These are phyloP conservation scores for Drosophila sp. DNA, from an alignment of 1,140 invertebrate genomes.

Conservation along the genomic window DNA sequence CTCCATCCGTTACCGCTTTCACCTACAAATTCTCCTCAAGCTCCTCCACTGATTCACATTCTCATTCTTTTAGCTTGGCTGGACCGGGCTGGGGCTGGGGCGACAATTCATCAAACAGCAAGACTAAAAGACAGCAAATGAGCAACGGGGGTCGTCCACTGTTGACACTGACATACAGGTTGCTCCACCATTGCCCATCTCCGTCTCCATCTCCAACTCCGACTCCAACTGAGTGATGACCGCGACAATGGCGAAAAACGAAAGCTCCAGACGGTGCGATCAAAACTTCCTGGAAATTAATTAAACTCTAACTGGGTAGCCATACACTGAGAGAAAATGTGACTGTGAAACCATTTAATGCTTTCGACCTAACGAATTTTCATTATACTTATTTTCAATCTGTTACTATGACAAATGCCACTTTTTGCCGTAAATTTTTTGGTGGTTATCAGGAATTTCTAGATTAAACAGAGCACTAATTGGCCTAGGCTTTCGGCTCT, in stretches of 20 bases:
- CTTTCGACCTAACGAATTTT: no score
- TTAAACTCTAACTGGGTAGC: slow-evolving; percentile 67
- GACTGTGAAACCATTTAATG: no score
- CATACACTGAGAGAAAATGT: slow-evolving; percentile 20
- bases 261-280: slow-evolving; percentile 66
- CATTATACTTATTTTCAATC: neutral
- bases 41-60: neutral
- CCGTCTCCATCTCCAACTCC: slow-evolving; percentile 14
- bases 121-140: slow-evolving; percentile 52
- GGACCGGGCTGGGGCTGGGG: slow-evolving; percentile 25
- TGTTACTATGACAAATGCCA: no score
- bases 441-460: no score
- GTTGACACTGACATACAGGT: slow-evolving; percentile 76
- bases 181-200: slow-evolving; percentile 24
- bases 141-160: slow-evolving; percentile 66
- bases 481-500: no score
- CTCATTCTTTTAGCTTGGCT: slow-evolving; percentile 13
- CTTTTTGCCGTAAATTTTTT: no score
- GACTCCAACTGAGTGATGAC: slow-evolving; percentile 73
- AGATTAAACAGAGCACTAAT: no score
- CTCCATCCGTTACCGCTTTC: slow-evolving; percentile 7
- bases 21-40: neutral
- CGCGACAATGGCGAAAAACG: slow-evolving; percentile 75
- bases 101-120: slow-evolving; percentile 80
- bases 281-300: slow-evolving; percentile 79